Conservation (phyloP, 2,888 invertebrate species). For the Thalpophila matura region DNA sequence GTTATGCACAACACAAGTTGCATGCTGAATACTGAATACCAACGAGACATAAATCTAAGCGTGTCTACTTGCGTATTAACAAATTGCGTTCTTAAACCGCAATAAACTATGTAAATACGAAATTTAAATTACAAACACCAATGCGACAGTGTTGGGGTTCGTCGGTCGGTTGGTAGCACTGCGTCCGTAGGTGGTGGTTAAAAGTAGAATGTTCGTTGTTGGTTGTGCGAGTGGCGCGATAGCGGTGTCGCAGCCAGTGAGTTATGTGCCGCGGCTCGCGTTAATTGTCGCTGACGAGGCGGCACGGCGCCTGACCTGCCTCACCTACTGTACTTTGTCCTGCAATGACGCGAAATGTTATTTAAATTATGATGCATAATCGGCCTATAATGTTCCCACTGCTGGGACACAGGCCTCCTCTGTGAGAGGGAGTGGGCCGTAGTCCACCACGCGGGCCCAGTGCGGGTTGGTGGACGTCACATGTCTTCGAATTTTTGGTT, state of each 20-base stretch:
- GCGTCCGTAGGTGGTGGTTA: constrained; percentile 72
- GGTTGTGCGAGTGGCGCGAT: constrained; percentile 69
- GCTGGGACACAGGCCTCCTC: too few species aligned
- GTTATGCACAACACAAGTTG: constrained; percentile 62
- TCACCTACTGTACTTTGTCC: constrained; percentile 60
- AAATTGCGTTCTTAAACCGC: constrained; percentile 85
- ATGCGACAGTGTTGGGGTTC: constrained; percentile 67
- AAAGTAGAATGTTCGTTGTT: constrained; percentile 76
- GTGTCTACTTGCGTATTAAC: constrained; percentile 77
- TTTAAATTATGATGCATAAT: too few species aligned
- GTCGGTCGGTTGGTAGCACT: constrained; percentile 53
- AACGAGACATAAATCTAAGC: constrained; percentile 73
- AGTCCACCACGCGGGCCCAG: too few species aligned
- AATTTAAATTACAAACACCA: constrained; percentile 85
- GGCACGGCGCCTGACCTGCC: constrained; percentile 47
- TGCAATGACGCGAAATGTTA: constrained; percentile 28
- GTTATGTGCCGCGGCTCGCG: constrained; percentile 76
- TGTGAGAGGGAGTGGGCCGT: too few species aligned
- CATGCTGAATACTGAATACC: constrained; percentile 64
- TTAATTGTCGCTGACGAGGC: constrained; percentile 82
- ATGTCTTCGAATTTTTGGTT: too few species aligned
- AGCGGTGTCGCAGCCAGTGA: constrained; percentile 77
- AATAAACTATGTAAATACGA: constrained; percentile 85
- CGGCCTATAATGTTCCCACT: too few species aligned
- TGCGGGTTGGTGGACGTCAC: too few species aligned